A percentile compares a stretch with the other conserved stretches of the same genome.
Evolutionary conservation across 2,113 vertebrate species (phyloP).

Genomic region (Megaleporinus macrocephalus): DNA sequence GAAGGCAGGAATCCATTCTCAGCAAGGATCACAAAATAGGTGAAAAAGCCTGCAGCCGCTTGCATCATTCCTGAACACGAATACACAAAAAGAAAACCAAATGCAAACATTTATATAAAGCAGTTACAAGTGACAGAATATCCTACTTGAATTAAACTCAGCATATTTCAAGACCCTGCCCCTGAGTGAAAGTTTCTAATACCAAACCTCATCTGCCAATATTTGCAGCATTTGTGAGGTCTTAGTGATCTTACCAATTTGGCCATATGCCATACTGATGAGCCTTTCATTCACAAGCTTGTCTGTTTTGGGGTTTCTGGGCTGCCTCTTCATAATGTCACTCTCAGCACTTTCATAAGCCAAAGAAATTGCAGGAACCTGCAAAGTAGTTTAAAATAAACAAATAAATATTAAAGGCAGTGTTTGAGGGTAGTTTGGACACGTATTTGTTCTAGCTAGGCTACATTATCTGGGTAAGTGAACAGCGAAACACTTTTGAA

Average conservation of each 20-base stretch:
- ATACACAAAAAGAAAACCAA: background rate
- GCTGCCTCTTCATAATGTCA: slow-evolving; percentile 96
- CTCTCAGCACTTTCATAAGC: slow-evolving; percentile 92
- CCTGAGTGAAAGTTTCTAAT: background rate
- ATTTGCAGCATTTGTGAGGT: background rate
- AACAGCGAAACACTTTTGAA: too few relatives aligned
- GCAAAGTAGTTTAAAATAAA: background rate
- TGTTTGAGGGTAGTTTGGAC: too few relatives aligned
- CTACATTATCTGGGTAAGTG: too few relatives aligned
- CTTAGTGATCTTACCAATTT: slow-evolving; percentile 80
- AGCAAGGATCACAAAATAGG: slow-evolving; percentile 84
- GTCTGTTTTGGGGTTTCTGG: slow-evolving; percentile 87
- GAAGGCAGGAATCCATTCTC: slow-evolving; percentile 83
- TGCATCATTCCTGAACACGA: slow-evolving; percentile 76
- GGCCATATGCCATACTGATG: slow-evolving; percentile 93
- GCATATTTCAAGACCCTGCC: background rate
- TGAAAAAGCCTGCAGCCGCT: slow-evolving; percentile 81
- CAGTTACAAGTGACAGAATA: background rate
- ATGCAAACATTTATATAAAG: background rate
- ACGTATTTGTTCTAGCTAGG: too few relatives aligned
- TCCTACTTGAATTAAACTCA: background rate
- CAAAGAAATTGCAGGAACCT: slow-evolving; percentile 93
- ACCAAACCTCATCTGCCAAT: background rate
- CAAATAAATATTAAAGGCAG: background rate
- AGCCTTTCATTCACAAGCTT: slow-evolving; percentile 92